Evolutionary conservation across 2,113 vertebrate species (phyloP).

Genomic region (Variabilichromis moorii): DNA sequence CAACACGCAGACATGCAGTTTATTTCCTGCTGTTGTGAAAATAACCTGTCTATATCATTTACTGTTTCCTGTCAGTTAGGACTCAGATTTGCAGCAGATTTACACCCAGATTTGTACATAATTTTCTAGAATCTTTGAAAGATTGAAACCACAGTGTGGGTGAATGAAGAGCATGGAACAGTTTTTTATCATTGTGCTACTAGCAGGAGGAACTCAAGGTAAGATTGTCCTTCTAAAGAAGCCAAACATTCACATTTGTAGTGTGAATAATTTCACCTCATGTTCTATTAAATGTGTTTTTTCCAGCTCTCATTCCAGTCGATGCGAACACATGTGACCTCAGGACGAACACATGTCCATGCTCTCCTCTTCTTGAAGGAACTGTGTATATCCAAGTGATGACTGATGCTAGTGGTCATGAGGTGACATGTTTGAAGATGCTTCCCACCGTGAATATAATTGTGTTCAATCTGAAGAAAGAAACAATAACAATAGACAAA

Average conservation of each 20-base stretch:
- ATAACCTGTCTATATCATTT: background rate
- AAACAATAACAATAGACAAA: background rate
- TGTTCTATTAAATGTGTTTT: fast-evolving
- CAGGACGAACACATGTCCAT: background rate
- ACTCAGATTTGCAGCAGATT: background rate
- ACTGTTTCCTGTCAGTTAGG: background rate
- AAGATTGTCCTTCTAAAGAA: background rate
- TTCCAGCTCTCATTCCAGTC: background rate
- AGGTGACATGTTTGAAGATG: background rate
- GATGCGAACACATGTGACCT: background rate
- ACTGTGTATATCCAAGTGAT: conserved; percentile 32
- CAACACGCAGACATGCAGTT: background rate
- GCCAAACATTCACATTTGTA: background rate
- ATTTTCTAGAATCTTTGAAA: background rate
- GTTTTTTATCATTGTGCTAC: conserved; percentile 1
- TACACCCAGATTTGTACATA: background rate
- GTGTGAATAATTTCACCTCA: background rate
- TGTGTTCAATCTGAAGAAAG: background rate
- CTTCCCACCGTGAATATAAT: background rate
- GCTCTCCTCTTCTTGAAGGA: background rate
- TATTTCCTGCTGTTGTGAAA: background rate
- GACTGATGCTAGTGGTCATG: background rate
- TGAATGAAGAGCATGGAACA: background rate
- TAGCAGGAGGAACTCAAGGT: conserved; percentile 26
- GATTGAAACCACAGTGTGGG: background rate